phyloP scores from a whole-genome alignment of 2,113 vertebrate genomes.

The Archocentrus centrarchus region DNA sequence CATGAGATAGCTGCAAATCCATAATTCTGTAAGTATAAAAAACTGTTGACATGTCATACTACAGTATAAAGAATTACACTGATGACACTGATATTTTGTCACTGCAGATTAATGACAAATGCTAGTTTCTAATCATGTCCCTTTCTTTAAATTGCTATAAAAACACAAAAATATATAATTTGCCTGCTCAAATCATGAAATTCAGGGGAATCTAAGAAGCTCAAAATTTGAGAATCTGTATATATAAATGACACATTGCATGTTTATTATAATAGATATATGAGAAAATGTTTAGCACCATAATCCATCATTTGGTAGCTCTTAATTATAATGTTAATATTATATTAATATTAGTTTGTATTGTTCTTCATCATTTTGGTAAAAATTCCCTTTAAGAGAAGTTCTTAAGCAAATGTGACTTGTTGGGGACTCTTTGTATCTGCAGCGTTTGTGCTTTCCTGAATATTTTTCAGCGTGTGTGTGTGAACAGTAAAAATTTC shows the following conservation, averaged over 20 bases:
- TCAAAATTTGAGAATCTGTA: background rate
- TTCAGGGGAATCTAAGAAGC: background rate
- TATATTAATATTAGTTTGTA: background rate
- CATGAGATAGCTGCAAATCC: background rate
- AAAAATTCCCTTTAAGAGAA: background rate
- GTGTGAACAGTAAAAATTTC: background rate
- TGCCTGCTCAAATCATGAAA: background rate
- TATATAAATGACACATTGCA: background rate
- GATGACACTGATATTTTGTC: background rate
- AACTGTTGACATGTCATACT: background rate
- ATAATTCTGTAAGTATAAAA: background rate
- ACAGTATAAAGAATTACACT: background rate
- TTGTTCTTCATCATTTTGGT: background rate
- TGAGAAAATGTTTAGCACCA: background rate
- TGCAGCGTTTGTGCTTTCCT: background rate
- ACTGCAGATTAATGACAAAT: too few species aligned
- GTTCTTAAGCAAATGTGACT: too few species aligned
- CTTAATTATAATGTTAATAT: background rate
- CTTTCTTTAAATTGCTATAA: background rate
- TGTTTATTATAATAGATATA: background rate
- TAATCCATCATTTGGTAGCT: too few species aligned
- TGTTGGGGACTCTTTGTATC: background rate
- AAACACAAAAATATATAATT: background rate
- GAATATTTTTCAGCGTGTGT: background rate
- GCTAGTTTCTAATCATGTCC: background rate